Conservation (phyloP, 2,113 vertebrate species). For the Cyrtonyx montezumae region DNA sequence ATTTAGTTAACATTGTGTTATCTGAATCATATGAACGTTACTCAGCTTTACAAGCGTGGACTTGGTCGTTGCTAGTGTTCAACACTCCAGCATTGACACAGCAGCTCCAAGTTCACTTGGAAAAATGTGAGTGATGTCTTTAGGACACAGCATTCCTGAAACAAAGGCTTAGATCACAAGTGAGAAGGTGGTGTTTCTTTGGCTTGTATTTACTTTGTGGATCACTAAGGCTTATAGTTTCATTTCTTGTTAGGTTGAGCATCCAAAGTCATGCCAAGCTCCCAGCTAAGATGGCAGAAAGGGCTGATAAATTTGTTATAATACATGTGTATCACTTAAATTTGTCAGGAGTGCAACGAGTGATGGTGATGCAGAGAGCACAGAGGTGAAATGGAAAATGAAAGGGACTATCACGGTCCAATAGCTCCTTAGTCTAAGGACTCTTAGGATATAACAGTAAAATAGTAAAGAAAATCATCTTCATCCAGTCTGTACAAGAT, state of each 20-base stretch:
- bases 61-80: background rate
- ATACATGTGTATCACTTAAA: background rate
- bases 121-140: background rate
- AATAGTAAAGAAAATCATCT: background rate
- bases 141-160: background rate
- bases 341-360: background rate
- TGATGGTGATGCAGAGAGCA: background rate
- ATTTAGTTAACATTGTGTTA: background rate
- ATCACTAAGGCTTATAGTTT: background rate
- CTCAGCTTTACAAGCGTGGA: background rate
- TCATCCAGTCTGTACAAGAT: background rate
- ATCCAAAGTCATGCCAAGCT: background rate
- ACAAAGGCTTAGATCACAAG: background rate
- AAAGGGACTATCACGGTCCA: background rate
- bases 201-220: too few relatives aligned
- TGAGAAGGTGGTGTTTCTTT: background rate
- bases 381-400: background rate
- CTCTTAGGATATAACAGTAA: background rate
- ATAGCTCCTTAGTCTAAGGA: background rate
- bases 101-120: conserved; percentile 10
- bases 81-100: background rate
- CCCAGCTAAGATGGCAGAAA: background rate
- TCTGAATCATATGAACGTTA: background rate
- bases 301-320: background rate
- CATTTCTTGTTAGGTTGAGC: background rate